Base-by-base conservation (phyloP, 2,113 vertebrate species). In the Andinoacara biseriatus region DNA sequence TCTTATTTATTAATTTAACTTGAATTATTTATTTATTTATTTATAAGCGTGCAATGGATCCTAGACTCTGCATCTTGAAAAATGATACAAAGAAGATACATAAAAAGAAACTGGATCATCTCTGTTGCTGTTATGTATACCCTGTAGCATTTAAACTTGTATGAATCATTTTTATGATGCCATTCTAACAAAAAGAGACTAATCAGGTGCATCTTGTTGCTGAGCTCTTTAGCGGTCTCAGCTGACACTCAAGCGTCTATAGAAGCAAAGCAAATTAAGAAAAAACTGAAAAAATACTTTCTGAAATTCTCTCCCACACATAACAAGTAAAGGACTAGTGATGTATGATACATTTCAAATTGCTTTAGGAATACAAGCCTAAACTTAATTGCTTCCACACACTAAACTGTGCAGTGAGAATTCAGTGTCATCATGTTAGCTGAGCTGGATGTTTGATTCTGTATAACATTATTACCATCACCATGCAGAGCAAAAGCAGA, bases 381-480 rank as follows among this genome's bases (percentile, higher is more conserved):
- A 76, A 78, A 60, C 75, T 67, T 84, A 84, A 89, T 91, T 89
- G 82, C 80, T 76, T 87, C 74, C 17, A 35, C 76, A 65, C 57
- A 54, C 3, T 69, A 78, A 89, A 78, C 20, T 61, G 83, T 72
- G 82, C 65, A 76, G 24, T 22, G 80, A 83, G 77, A 82, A 74
- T 74, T 85, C 82, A 92, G 74, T 85, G 81, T 87, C 78, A 77
- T 86, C 81, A 82, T 60, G 89, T 90, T 87, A 74, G 81, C 79
- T 62, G 85, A 60, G 74, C 63, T 85, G 78, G 59, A 85, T 85
- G 83, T 92, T 87, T 81, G 87, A 86, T 80, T 87, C 78, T 31
- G 24, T 84, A 85, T 57, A 86, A 76, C 10, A 38, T 82, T 88
- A 83, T 91, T 91, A 86, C 79, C 1, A 14, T 57, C 46, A 18